These are phyloP conservation scores for Galemys pyrenaicus DNA, from an alignment of 2,113 vertebrate genomes.

Conservation along the genomic window DNA sequence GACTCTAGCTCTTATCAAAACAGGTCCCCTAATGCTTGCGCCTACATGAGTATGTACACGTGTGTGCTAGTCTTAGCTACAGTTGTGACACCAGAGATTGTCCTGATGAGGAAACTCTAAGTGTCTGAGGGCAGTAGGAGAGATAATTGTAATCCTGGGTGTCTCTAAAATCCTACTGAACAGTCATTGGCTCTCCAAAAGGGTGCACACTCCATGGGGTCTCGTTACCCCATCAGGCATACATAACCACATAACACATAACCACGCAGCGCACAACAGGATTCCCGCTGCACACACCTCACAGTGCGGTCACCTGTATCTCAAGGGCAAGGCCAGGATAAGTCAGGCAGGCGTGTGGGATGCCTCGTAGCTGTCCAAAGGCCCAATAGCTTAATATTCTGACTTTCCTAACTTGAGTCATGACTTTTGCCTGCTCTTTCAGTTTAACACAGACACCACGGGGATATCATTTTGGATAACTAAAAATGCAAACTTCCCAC, in stretches of 20 bases:
- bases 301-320: background rate
- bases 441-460: too few species aligned
- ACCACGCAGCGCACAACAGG: background rate
- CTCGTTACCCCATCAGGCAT: background rate
- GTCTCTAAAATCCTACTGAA: background rate
- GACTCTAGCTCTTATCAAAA: background rate
- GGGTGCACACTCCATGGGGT: background rate
- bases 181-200: background rate
- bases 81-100: constrained; percentile 16
- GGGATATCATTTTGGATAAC: background rate
- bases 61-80: background rate
- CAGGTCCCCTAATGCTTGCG: background rate
- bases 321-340: background rate
- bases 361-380: background rate
- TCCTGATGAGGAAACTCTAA: constrained; percentile 19
- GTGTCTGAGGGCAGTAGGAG: background rate
- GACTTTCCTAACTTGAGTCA: background rate
- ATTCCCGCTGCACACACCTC: too few species aligned
- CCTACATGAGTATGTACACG: background rate
- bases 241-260: too few species aligned
- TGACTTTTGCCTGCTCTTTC: background rate
- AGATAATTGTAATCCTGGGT: background rate
- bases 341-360: background rate
- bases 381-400: background rate
- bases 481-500: background rate